phyloP scores from a whole-genome alignment of 2,113 vertebrate species.

The Brachypteracias leptosomus region DNA sequence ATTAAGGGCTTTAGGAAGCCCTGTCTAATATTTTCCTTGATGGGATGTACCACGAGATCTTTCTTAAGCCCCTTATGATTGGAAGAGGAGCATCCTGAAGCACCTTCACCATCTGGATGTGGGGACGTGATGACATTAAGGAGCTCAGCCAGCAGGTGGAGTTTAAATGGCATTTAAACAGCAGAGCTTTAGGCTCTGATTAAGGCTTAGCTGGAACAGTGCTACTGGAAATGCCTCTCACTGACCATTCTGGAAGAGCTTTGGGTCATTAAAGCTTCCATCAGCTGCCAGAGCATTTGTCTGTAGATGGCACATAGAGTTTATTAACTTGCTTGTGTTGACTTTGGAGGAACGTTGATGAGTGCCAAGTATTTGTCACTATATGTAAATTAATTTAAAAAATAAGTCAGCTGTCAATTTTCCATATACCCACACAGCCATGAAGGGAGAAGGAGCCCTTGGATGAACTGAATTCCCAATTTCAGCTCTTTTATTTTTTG shows the following conservation, averaged over 20 bases:
- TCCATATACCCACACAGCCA: not conserved
- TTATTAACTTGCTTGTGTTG: not conserved
- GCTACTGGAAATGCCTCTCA: not conserved
- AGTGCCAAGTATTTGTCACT: not conserved
- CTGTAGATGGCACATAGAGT: not conserved
- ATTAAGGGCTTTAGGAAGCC: not conserved
- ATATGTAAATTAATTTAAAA: not conserved
- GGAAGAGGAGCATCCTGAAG: not conserved
- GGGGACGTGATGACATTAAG: not conserved
- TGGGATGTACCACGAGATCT: not conserved
- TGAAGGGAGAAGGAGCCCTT: not conserved
- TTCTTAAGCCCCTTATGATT: not conserved
- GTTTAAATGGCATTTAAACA: conserved; percentile 43
- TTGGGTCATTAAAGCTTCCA: not conserved
- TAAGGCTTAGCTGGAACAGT: not conserved
- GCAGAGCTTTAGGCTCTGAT: not conserved
- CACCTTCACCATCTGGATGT: not conserved
- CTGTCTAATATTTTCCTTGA: not conserved
- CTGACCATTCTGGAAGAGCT: not conserved
- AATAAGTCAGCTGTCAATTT: not conserved
- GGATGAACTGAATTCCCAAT: not conserved
- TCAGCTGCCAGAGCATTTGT: not conserved
- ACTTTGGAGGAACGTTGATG: not conserved
- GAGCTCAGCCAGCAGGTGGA: conserved; percentile 62
- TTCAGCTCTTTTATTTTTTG: not conserved